Conservation (phyloP, 2,797 vertebrate genomes). For the Falco berigora region DNA sequence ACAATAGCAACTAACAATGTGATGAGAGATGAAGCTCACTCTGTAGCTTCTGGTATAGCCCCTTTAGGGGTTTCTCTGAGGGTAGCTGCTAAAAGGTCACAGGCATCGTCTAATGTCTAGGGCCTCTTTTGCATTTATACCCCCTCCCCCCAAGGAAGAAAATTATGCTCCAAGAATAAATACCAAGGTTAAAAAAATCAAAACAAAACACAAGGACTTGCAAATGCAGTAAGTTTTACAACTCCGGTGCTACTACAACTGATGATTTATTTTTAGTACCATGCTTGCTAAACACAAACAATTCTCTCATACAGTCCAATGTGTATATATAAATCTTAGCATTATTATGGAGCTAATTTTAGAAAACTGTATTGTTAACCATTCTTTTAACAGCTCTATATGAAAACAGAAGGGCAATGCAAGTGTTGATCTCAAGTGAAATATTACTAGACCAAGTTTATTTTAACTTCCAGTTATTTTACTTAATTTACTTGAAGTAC, state of each 20-base stretch:
- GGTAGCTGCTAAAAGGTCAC: slow-evolving; percentile 53
- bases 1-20: slow-evolving; percentile 53
- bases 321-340: neutral
- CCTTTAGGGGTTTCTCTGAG: slow-evolving; percentile 52
- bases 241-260: neutral
- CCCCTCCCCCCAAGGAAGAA: neutral
- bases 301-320: neutral
- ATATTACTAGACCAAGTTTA: neutral
- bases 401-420: neutral
- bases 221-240: slow-evolving; percentile 1
- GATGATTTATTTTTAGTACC: neutral
- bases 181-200: slow-evolving; percentile 1
- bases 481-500: neutral
- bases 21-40: slow-evolving; percentile 23
- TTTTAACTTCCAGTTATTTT: slow-evolving; percentile 45
- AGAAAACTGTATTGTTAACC: neutral
- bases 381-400: neutral
- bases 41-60: slow-evolving; percentile 35
- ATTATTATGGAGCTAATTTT: neutral
- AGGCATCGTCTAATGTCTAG: neutral
- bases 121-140: neutral
- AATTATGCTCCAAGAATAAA: neutral
- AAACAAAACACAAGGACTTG: slow-evolving; percentile 2
- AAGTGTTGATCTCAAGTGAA: neutral
- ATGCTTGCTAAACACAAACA: slow-evolving; percentile 2